A percentile compares a stretch with the other conserved stretches of the same genome.
These are phyloP conservation scores for Elegia similella DNA, from an alignment of 2,888 invertebrate genomes.

Conservation along the genomic window DNA sequence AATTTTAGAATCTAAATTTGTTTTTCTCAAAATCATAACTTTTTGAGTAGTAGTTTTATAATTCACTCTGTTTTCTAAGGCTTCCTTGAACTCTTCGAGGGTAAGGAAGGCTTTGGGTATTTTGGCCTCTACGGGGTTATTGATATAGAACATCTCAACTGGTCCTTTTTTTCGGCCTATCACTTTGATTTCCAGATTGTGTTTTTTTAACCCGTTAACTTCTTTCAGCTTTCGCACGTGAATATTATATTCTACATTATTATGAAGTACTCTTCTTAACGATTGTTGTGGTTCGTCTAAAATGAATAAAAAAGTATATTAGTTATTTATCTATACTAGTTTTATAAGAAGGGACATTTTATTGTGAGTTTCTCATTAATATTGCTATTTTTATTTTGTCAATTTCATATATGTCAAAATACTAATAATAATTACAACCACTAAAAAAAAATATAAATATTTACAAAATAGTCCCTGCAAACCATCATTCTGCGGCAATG, in stretches of 20 bases:
- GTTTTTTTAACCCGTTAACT: constrained; percentile 61
- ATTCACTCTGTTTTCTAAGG: constrained; percentile 35
- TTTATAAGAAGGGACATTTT: not conserved
- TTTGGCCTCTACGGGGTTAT: constrained; percentile 65
- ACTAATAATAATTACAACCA: no score
- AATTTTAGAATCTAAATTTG: not conserved
- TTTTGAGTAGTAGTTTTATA: not conserved
- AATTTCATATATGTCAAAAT: no score
- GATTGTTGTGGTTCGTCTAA: constrained; percentile 32
- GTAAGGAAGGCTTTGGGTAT: constrained; percentile 55
- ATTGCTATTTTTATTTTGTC: no score
- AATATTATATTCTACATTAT: constrained; percentile 45
- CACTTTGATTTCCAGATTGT: constrained; percentile 53
- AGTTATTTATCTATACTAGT: not conserved
- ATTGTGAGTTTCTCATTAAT: no score
- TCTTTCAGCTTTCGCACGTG: constrained; percentile 59
- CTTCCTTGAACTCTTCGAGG: constrained; percentile 53
- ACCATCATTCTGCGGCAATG: no score
- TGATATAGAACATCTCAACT: constrained; percentile 55
- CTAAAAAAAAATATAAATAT: no score
- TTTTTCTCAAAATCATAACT: not conserved
- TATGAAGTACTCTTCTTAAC: constrained; percentile 39
- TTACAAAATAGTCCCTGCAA: no score
- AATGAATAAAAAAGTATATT: constrained; percentile 19
- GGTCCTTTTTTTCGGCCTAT: constrained; percentile 20